phyloP scores from a whole-genome alignment of 2,797 vertebrate species.

The Heteromormyrus szaboi region DNA sequence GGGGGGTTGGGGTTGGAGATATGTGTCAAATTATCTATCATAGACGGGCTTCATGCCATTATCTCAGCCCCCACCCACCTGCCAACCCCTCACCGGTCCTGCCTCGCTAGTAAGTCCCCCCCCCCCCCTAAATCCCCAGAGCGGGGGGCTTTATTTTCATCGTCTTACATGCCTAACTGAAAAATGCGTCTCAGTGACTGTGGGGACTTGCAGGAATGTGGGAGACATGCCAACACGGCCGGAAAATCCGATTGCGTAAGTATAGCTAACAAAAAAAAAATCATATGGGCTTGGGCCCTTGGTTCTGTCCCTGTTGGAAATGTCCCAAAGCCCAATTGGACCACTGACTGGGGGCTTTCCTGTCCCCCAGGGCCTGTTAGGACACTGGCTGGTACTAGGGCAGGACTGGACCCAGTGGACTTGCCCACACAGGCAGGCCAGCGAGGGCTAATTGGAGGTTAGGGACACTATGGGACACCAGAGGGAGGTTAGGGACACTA shows the following conservation, averaged over 20 bases:
- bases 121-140: background rate
- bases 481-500: no score
- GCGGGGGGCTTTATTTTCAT: background rate
- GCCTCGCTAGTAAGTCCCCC: background rate
- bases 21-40: constrained; percentile 72
- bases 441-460: background rate
- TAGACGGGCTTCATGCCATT: constrained; percentile 49
- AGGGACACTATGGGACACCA: background rate
- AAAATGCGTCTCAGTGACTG: background rate
- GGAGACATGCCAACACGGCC: constrained; percentile 26
- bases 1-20: constrained; percentile 45
- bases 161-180: background rate
- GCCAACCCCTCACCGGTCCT: constrained; percentile 23
- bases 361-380: background rate
- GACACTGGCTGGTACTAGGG: background rate
- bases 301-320: background rate
- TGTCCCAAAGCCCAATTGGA: background rate
- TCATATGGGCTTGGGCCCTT: background rate
- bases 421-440: background rate
- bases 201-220: constrained; percentile 20
- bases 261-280: background rate
- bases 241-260: constrained; percentile 5
- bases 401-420: background rate
- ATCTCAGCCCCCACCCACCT: constrained; percentile 27
- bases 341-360: background rate